Percentiles rank a stretch among this genome's conserved stretches.
Conservation (phyloP, 1,140 invertebrate genomes). For the honey bee (Apis mellifera) region DNA sequence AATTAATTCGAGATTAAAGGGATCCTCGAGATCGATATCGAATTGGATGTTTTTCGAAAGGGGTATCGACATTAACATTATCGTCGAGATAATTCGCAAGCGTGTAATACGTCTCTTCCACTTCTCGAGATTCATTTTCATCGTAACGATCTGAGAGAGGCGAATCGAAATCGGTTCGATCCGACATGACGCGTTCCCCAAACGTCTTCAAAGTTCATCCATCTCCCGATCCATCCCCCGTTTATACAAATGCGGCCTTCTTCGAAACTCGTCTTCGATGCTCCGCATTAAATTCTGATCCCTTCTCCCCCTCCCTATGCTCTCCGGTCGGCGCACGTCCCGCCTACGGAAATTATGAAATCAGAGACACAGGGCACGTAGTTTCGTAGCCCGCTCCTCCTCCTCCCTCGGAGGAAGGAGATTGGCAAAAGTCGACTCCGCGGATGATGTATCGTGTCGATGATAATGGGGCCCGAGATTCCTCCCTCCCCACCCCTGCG, state of each 20-base stretch:
- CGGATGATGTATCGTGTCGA: conserved; percentile 67
- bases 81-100: too few species aligned
- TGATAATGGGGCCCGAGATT: conserved; percentile 51
- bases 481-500: background rate
- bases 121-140: background rate
- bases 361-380: conserved; percentile 75
- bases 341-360: conserved; percentile 75
- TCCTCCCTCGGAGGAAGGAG: conserved; percentile 49
- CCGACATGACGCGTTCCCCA: background rate
- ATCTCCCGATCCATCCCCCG: conserved; percentile 49
- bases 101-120: too few species aligned
- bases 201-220: conserved; percentile 45
- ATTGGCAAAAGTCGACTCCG: conserved; percentile 63
- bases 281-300: conserved; percentile 42
- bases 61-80: too few species aligned
- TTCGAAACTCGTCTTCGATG: conserved; percentile 45
- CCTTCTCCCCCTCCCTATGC: conserved; percentile 3
- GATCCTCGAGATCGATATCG: background rate
- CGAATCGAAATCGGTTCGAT: conserved; percentile 21
- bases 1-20: conserved; percentile 36
- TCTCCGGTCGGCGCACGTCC: conserved; percentile 58
- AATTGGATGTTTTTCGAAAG: too few species aligned
- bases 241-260: conserved; percentile 46
- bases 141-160: background rate
- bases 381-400: conserved; percentile 27